Percentiles rank a stretch among this genome's conserved stretches.
phyloP scores from a whole-genome alignment of 2,888 invertebrate species.

The Himalopsyche japonica region DNA sequence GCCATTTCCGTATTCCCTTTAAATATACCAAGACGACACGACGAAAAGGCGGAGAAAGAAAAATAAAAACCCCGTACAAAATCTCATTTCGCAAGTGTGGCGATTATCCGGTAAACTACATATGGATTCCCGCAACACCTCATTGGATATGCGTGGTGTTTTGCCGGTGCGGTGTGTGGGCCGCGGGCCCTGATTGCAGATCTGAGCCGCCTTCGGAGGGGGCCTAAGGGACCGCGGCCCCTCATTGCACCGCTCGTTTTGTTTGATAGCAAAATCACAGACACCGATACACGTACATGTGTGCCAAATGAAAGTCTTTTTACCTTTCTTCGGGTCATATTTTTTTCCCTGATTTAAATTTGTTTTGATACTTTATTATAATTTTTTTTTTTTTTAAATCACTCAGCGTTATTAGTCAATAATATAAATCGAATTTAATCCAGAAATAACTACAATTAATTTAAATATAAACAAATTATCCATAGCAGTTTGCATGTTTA shows the following conservation, averaged over 20 bases:
- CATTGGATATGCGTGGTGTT: conserved; percentile 35
- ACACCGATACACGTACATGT: not conserved
- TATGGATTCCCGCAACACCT: conserved; percentile 35
- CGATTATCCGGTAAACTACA: conserved; percentile 40
- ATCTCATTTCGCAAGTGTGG: conserved; percentile 38
- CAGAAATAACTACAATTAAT: no score
- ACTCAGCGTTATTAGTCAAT: no score
- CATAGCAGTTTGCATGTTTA: no score
- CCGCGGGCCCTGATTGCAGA: conserved; percentile 33
- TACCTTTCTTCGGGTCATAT: not conserved
- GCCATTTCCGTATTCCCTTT: not conserved
- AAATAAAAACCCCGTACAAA: conserved; percentile 14
- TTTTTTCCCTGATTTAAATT: no score
- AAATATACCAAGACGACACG: not conserved
- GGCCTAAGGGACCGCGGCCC: conserved; percentile 16
- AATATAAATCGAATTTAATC: no score
- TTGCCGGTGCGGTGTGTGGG: not conserved
- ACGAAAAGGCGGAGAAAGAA: conserved; percentile 5
- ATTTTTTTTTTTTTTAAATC: no score
- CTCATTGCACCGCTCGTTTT: not conserved
- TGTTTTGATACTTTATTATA: no score
- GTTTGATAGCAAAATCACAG: not conserved
- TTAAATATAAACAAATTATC: no score
- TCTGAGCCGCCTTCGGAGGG: conserved; percentile 22
- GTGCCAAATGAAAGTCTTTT: not conserved